A percentile compares a stretch with the other conserved stretches of the same genome.
These are phyloP conservation scores for Drosophila gunungcola DNA, from an alignment of 1,140 invertebrate genomes.

Conservation along the genomic window DNA sequence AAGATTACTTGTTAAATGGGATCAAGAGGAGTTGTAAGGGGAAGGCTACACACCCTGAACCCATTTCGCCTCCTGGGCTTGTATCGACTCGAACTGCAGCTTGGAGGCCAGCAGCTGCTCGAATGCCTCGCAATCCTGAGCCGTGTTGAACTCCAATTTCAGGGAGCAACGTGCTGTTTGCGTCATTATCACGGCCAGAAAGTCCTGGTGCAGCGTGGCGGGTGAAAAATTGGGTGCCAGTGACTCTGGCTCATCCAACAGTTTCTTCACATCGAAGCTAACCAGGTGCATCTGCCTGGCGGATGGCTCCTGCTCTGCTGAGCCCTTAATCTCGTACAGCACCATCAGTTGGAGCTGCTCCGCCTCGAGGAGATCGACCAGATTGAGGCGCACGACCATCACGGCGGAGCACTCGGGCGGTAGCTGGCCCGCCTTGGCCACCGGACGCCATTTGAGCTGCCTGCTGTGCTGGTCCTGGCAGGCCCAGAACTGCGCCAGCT, in stretches of 20 bases:
- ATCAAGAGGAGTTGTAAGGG: background rate
- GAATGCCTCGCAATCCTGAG: constrained; percentile 26
- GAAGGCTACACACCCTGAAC: constrained; percentile 9
- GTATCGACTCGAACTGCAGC: constrained; percentile 23
- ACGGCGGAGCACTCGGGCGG: constrained; percentile 58
- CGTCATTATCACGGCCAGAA: constrained; percentile 60
- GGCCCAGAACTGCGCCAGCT: constrained; percentile 65
- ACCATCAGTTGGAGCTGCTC: constrained; percentile 40
- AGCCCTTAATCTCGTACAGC: constrained; percentile 34
- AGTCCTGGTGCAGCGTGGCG: constrained; percentile 59
- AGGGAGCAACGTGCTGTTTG: constrained; percentile 39
- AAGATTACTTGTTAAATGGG: background rate
- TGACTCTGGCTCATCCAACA: constrained; percentile 31
- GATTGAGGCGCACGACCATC: constrained; percentile 42
- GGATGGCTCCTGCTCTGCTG: background rate
- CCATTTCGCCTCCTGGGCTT: background rate
- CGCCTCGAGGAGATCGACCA: constrained; percentile 46
- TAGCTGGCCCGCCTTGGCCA: constrained; percentile 1
- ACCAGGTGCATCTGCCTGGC: constrained; percentile 47
- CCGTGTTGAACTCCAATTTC: constrained; percentile 37
- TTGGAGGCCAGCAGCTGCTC: constrained; percentile 43
- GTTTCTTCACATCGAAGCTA: constrained; percentile 30
- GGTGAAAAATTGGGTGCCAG: constrained; percentile 42
- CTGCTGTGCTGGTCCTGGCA: constrained; percentile 55
- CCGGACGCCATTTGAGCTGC: constrained; percentile 30